A percentile compares a stretch with the other conserved stretches of the same genome.
Evolutionary conservation across 2,888 invertebrate genomes (phyloP).

Genomic region (Leucoptera coffeella): DNA sequence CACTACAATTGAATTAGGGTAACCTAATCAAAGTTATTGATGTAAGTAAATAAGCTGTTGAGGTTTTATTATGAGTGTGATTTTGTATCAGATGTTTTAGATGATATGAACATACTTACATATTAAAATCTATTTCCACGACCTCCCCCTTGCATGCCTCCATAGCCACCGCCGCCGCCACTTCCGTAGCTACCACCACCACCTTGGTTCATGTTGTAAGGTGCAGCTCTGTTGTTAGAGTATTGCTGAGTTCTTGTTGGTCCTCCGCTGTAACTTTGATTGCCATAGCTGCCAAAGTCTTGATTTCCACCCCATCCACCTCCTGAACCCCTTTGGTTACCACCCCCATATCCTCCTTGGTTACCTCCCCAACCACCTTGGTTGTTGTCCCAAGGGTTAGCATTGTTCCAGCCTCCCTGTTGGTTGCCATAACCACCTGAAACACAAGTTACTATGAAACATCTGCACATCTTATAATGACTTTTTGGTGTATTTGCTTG

Average conservation of each 20-base stretch:
- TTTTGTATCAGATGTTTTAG: too few species aligned
- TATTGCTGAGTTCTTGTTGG: slow-evolving; percentile 75
- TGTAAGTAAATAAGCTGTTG: too few species aligned
- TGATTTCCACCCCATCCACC: slow-evolving; percentile 55
- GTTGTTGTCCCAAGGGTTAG: slow-evolving; percentile 12
- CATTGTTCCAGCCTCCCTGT: slow-evolving; percentile 6
- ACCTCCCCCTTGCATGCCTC: slow-evolving; percentile 37
- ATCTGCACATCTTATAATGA: too few species aligned
- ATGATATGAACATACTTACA: slow-evolving; percentile 7
- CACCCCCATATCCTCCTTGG: slow-evolving; percentile 30
- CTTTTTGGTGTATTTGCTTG: too few species aligned
- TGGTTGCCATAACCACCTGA: slow-evolving; percentile 42
- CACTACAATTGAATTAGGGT: too few species aligned
- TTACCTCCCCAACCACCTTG: slow-evolving; percentile 14
- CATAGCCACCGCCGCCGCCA: slow-evolving; percentile 33
- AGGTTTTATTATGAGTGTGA: too few species aligned
- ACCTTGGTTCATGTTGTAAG: slow-evolving; percentile 65
- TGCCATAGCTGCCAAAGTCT: slow-evolving; percentile 73
- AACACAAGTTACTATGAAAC: slow-evolving; percentile 7
- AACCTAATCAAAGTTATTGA: too few species aligned
- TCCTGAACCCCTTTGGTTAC: slow-evolving; percentile 26
- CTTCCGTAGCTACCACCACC: slow-evolving; percentile 41
- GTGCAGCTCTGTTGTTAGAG: slow-evolving; percentile 61
- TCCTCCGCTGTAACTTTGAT: slow-evolving; percentile 80
- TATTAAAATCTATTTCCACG: slow-evolving; percentile 22